A percentile compares a stretch with the other conserved stretches of the same genome.
Evolutionary conservation across 1,140 invertebrate genomes (phyloP).

Genomic region (Zaprionus inermis): DNA sequence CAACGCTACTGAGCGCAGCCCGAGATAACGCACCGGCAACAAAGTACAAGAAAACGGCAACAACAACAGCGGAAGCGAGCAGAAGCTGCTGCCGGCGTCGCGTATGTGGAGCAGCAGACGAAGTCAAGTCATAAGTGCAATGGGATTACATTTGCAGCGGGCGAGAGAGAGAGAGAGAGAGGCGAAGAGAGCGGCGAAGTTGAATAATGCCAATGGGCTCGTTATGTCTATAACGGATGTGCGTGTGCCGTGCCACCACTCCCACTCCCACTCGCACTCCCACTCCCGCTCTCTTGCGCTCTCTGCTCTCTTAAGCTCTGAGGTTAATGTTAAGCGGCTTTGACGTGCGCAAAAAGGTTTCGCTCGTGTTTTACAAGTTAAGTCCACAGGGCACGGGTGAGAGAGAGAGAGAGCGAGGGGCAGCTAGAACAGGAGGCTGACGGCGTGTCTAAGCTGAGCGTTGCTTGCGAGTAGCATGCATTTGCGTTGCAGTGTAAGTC

Average conservation of each 20-base stretch:
- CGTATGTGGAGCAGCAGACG: constrained; percentile 47
- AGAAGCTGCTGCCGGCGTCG: constrained; percentile 26
- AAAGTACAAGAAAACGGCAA: constrained; percentile 23
- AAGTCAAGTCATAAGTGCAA: constrained; percentile 62
- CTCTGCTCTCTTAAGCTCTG: not conserved
- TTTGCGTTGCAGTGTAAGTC: constrained; percentile 6
- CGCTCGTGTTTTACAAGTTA: constrained; percentile 7
- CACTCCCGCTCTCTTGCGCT: not conserved
- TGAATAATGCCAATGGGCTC: constrained; percentile 45
- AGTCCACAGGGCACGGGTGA: not conserved
- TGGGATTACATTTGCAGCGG: constrained; percentile 53
- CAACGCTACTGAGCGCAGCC: constrained; percentile 30
- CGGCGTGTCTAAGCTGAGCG: not conserved
- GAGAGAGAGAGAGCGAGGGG: not conserved
- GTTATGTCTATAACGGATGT: constrained; percentile 56
- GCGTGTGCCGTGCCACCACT: constrained; percentile 26
- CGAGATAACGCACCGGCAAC: constrained; percentile 10
- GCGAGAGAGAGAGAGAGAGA: not conserved
- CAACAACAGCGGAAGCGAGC: constrained; percentile 50
- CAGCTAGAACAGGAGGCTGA: not conserved
- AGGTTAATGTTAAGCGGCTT: constrained; percentile 37
- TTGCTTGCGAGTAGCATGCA: not conserved
- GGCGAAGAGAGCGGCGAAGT: not conserved
- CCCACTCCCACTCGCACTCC: not conserved
- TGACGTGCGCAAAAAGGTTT: constrained; percentile 47